Conservation (phyloP, 1,140 invertebrate species). For the Aphaenogaster ashmeadi region DNA sequence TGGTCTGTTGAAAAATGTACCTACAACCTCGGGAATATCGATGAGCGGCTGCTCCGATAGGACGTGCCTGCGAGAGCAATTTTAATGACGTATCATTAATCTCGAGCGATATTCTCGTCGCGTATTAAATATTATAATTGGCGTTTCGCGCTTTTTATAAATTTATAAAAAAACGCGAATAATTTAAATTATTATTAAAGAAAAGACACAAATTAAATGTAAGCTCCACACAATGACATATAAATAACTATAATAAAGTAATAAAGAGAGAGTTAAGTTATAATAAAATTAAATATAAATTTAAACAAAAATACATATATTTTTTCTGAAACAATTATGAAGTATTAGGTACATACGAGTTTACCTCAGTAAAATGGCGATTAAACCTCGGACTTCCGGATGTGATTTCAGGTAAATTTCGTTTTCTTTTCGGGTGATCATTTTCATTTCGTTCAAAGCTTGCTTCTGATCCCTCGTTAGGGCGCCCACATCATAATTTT, state of each 20-base stretch:
- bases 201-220: not conserved
- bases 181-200: slow-evolving; percentile 5
- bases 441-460: slow-evolving; percentile 66
- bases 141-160: not conserved
- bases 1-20: slow-evolving; percentile 73
- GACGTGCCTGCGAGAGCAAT: slow-evolving; percentile 63
- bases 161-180: too few relatives aligned
- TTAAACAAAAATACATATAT: not conserved
- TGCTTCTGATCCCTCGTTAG: slow-evolving; percentile 66
- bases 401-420: slow-evolving; percentile 73
- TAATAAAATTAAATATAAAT: not conserved
- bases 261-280: not conserved
- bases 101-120: not conserved
- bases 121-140: slow-evolving; percentile 37
- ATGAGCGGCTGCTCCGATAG: slow-evolving; percentile 55
- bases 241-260: not conserved
- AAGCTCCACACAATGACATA: too few relatives aligned
- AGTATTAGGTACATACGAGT: not conserved
- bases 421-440: slow-evolving; percentile 63
- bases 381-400: slow-evolving; percentile 73
- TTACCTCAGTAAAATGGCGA: slow-evolving; percentile 72
- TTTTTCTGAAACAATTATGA: not conserved
- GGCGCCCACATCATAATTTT: slow-evolving; percentile 73
- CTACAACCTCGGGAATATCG: slow-evolving; percentile 68
- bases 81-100: slow-evolving; percentile 40